These are phyloP conservation scores for Drosophila eohydei DNA, from an alignment of 2,888 invertebrate genomes.

Conservation along the genomic window DNA sequence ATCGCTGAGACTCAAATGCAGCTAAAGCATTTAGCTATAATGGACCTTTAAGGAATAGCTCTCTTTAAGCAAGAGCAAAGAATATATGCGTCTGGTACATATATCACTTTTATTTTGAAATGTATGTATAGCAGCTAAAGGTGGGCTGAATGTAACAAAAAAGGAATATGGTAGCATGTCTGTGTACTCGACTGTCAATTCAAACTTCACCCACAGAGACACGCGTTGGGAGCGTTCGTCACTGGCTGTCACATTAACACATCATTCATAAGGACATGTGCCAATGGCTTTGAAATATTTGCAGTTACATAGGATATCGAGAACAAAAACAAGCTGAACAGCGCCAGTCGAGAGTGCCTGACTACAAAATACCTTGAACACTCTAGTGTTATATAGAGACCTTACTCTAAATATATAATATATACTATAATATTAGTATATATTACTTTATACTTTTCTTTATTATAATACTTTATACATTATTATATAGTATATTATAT, in stretches of 20 bases:
- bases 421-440: too few relatives aligned
- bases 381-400: too few relatives aligned
- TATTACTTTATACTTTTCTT: too few relatives aligned
- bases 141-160: neutral
- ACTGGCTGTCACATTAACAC: conserved; percentile 82
- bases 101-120: neutral
- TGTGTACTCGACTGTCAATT: conserved; percentile 19
- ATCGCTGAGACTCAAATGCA: conserved; percentile 36
- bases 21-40: neutral
- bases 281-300: conserved; percentile 72
- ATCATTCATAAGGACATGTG: conserved; percentile 84
- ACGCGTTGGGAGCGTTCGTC: conserved; percentile 25
- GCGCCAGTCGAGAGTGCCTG: neutral
- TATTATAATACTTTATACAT: too few relatives aligned
- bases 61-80: neutral
- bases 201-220: conserved; percentile 9
- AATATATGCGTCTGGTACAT: neutral
- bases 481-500: too few relatives aligned
- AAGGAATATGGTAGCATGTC: neutral
- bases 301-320: conserved; percentile 20
- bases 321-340: conserved; percentile 9
- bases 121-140: neutral
- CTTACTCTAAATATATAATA: neutral
- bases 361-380: neutral
- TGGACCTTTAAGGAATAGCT: too few relatives aligned